Percentiles rank a stretch among this genome's conserved stretches.
Evolutionary conservation across 2,797 vertebrate genomes (phyloP).

Genomic region (Falco berigora): DNA sequence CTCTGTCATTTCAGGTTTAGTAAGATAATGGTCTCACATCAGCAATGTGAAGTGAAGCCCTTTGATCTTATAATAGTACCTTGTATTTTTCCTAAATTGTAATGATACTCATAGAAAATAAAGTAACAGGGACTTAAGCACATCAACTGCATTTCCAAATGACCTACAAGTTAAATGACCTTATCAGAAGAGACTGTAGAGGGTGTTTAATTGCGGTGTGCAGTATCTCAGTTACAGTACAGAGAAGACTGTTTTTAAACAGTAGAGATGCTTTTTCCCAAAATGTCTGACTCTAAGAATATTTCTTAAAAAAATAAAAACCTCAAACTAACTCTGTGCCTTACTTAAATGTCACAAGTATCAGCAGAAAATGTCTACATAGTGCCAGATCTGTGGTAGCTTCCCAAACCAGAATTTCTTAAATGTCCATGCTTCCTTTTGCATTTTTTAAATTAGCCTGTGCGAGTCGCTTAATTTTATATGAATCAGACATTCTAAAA

Average conservation of each 20-base stretch:
- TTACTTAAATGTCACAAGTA: constrained; percentile 30
- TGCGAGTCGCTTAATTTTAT: not conserved
- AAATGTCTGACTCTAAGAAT: not conserved
- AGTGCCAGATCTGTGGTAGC: not conserved
- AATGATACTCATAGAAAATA: not conserved
- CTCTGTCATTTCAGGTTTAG: not conserved
- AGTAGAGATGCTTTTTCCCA: not conserved
- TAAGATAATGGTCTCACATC: not conserved
- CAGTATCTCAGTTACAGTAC: not conserved
- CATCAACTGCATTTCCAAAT: not conserved
- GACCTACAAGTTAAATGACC: not conserved
- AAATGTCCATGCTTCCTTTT: not conserved
- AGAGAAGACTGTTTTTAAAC: not conserved
- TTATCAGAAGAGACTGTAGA: not conserved
- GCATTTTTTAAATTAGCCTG: not conserved
- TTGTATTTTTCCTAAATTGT: not conserved
- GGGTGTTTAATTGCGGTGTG: not conserved
- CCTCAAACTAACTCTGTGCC: not conserved
- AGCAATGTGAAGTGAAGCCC: not conserved
- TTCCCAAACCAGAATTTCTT: not conserved
- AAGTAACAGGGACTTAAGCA: not conserved
- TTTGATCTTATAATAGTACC: not conserved
- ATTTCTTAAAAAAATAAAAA: not conserved
- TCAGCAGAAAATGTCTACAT: not conserved
- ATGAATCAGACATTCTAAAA: not conserved